Base-by-base conservation (phyloP, 2,888 invertebrate genomes). In the Cephus pygmeus region DNA sequence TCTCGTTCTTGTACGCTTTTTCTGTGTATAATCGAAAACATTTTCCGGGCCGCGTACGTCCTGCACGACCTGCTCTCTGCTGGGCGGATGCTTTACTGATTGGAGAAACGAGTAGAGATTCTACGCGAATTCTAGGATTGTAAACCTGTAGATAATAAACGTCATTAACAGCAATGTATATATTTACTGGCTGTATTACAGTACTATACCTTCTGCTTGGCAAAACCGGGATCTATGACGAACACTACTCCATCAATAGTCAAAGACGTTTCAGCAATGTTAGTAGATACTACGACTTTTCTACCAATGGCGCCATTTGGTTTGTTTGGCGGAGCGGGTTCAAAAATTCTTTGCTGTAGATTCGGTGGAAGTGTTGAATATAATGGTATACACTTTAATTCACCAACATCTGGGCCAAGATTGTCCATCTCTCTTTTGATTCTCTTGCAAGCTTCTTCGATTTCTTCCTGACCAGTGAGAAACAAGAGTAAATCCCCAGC, bases 161-260 rank as follows among this genome's bases (percentile, higher is more conserved):
- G 34, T 73, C 36, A 30, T 15, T 71, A 56, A 71, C 4, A 77
- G 35, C 12, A 11, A 4, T 40, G 23, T 74, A 69, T 75, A 40
- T 34, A 23, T 69, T 30, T 36, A 73, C 73, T 73, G 35, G 36
- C 6, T 69, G 33, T 73, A 33, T 30, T 35, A 75, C 56, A 33
- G 68, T 68, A 69, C 1, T 74, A 74, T 84, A 96, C 97, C 93
- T 99, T 99, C 91, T 99, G 99, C 90, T 99, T 99, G 0, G 99
- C 98, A 92, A 99, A 99, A 12, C 99, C 99, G 0, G 99, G 99
- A 92, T 99, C 99, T 88, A 99, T 99, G 12, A 99, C 99, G 91
- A 99, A 99, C 15, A 99, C 99, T 1, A 99, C 99, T 75, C 99
- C 99, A 88, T 99, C 99, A 87, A 99, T 99, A 9, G 99, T 99